These are phyloP conservation scores for Kuschelorhynchus macadamiae DNA, from an alignment of 2,888 invertebrate species.

Conservation along the genomic window DNA sequence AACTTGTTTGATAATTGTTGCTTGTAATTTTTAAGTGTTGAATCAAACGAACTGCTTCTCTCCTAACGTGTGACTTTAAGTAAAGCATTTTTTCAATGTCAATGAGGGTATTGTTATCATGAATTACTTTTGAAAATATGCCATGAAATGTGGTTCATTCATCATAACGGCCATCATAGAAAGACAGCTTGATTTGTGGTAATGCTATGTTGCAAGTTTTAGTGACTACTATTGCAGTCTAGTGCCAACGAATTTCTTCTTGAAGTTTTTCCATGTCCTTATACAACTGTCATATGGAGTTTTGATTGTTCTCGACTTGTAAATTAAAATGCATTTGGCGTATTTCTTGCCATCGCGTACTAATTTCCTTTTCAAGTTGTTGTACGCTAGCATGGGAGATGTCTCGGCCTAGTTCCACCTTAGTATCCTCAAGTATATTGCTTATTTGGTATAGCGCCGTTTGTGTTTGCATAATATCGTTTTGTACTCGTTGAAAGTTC, in stretches of 20 bases:
- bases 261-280: conserved; percentile 1
- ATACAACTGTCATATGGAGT: not conserved
- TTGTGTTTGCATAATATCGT: not conserved
- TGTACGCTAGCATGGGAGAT: not conserved
- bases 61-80: no score
- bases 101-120: no score
- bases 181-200: no score
- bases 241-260: not conserved
- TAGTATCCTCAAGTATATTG: not conserved
- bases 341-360: not conserved
- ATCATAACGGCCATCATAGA: not conserved
- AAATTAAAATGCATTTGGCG: not conserved
- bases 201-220: no score
- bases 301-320: no score
- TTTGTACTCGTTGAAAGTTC: not conserved
- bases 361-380: not conserved
- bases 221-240: no score
- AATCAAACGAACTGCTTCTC: no score
- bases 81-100: no score
- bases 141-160: no score
- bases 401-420: not conserved
- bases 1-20: no score
- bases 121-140: not conserved
- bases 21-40: no score
- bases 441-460: not conserved